A percentile compares a stretch with the other conserved stretches of the same genome.
phyloP scores from a whole-genome alignment of 2,888 invertebrate genomes.

The Saturnia japonica region DNA sequence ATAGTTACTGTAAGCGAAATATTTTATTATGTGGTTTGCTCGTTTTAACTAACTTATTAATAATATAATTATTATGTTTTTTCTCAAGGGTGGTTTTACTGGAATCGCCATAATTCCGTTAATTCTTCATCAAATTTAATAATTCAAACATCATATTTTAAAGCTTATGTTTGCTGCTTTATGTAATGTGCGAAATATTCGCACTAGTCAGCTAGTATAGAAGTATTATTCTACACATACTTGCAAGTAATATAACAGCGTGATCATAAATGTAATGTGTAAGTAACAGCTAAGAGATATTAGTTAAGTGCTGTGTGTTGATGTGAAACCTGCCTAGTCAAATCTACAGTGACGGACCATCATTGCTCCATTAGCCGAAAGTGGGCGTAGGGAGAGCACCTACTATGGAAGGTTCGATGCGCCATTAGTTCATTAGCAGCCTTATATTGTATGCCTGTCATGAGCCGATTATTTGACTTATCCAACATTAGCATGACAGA shows the following conservation, averaged over 20 bases:
- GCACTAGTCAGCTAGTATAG: no score
- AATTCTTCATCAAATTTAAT: no score
- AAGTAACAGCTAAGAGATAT: constrained; percentile 47
- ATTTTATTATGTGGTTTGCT: neutral
- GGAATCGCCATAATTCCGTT: no score
- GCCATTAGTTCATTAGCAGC: constrained; percentile 77
- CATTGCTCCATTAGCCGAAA: constrained; percentile 73
- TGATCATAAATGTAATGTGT: constrained; percentile 16
- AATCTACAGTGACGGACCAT: constrained; percentile 79
- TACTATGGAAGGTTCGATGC: constrained; percentile 66
- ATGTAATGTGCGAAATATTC: no score
- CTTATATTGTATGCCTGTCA: constrained; percentile 57
- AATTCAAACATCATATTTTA: no score
- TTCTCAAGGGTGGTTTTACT: no score
- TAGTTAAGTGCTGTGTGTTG: constrained; percentile 61
- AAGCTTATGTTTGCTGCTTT: no score
- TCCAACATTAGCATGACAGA: constrained; percentile 22
- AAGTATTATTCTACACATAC: neutral
- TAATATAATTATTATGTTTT: no score
- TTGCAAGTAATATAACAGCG: neutral
- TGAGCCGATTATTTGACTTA: constrained; percentile 47
- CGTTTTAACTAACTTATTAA: no score
- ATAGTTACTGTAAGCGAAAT: neutral
- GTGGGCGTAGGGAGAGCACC: constrained; percentile 41
- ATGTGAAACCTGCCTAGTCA: constrained; percentile 77